Evolutionary conservation across 2,113 vertebrate genomes (phyloP).

Genomic region (Ammodytes marinus): DNA sequence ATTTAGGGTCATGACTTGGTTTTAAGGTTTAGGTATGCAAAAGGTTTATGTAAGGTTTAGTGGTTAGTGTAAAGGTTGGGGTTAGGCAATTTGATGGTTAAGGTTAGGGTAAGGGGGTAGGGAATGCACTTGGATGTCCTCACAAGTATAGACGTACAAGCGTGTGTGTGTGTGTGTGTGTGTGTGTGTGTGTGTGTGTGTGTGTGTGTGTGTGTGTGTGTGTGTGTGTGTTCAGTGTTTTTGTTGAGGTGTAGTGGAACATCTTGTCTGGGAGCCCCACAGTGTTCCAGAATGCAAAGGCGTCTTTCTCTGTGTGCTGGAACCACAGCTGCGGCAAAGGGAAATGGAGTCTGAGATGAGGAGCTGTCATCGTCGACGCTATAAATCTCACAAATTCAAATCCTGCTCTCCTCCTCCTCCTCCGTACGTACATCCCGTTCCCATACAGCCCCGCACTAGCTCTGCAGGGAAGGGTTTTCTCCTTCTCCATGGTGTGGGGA

Average conservation of each 20-base stretch:
- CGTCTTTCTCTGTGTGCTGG: conserved; percentile 34
- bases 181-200: too few species aligned
- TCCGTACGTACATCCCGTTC: conserved; percentile 27
- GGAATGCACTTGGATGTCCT: too few species aligned
- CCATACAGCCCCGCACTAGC: background rate
- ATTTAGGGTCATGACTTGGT: too few species aligned
- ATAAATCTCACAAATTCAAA: conserved; percentile 60
- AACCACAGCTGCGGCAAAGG: conserved; percentile 60
- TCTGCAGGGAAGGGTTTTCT: conserved; percentile 21
- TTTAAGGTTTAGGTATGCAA: too few species aligned
- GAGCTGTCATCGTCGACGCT: conserved; percentile 54
- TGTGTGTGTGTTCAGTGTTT: conserved; percentile 17
- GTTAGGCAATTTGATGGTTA: too few species aligned
- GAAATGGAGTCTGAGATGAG: conserved; percentile 61
- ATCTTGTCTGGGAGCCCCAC: conserved; percentile 1
- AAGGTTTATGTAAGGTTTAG: too few species aligned
- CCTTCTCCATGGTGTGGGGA: background rate
- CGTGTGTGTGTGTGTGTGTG: too few species aligned
- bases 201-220: too few species aligned
- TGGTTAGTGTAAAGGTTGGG: too few species aligned
- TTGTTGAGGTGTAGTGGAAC: conserved; percentile 15
- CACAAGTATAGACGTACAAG: too few species aligned
- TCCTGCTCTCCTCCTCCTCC: background rate
- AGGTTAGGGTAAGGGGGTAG: too few species aligned
- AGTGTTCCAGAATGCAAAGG: conserved; percentile 16